phyloP scores from a whole-genome alignment of 2,113 vertebrate genomes.

The Mormyrus lacerda region DNA sequence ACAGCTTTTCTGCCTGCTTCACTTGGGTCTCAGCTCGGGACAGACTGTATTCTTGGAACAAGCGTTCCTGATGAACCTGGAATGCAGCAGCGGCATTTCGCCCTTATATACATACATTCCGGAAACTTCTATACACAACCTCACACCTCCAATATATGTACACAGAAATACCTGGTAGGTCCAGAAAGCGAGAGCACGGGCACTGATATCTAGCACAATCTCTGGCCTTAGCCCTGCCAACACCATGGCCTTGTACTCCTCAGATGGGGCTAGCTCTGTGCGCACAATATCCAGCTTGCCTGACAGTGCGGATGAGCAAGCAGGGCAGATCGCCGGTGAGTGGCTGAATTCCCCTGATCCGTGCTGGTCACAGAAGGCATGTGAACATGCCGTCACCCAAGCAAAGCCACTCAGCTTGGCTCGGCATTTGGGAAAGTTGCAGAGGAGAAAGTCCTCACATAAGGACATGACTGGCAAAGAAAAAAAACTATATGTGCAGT shows the following conservation, averaged over 20 bases:
- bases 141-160: not conserved
- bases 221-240: conserved; percentile 75
- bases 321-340: conserved; percentile 73
- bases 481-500: not conserved
- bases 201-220: conserved; percentile 72
- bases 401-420: conserved; percentile 69
- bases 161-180: conserved; percentile 69
- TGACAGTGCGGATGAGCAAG: conserved; percentile 74
- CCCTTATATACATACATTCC: not conserved
- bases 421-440: conserved; percentile 77
- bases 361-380: conserved; percentile 82
- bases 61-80: conserved; percentile 77
- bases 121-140: not conserved
- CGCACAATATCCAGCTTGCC: conserved; percentile 79
- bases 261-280: conserved; percentile 73
- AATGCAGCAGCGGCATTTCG: not conserved
- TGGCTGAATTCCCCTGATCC: conserved; percentile 77
- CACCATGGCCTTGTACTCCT: conserved; percentile 82
- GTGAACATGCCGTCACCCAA: conserved; percentile 82
- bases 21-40: conserved; percentile 68
- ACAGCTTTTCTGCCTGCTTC: conserved; percentile 77
- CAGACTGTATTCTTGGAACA: conserved; percentile 78
- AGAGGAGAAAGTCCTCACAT: conserved; percentile 72
- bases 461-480: conserved; percentile 57
- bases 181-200: conserved; percentile 77